phyloP scores from a whole-genome alignment of 1,140 invertebrate species.

The Gonioctena quinquepunctata region DNA sequence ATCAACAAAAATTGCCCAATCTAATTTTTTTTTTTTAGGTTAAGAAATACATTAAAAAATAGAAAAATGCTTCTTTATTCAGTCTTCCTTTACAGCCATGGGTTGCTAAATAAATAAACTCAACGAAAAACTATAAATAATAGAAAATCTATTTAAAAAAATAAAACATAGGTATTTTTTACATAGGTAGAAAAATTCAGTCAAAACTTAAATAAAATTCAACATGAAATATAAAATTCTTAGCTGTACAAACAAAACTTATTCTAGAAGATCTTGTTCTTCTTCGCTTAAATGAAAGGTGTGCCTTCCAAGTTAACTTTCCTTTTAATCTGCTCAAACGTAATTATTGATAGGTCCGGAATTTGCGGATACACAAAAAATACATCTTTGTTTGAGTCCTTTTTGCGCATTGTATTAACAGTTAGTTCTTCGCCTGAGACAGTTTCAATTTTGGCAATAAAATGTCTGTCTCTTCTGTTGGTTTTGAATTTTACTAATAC shows the following conservation, averaged over 20 bases:
- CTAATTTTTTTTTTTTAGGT: not conserved
- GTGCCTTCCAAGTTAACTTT: not conserved
- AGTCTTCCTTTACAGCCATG: not conserved
- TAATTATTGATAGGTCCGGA: not conserved
- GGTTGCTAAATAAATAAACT: not conserved
- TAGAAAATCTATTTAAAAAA: not conserved
- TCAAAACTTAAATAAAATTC: not conserved
- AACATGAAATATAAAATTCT: not conserved
- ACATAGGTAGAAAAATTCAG: not conserved
- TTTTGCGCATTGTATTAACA: not conserved
- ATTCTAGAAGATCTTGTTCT: not conserved
- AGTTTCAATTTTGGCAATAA: not conserved
- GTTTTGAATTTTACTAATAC: not conserved
- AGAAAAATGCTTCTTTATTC: conserved; percentile 1
- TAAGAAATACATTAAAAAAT: not conserved
- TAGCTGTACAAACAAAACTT: not conserved
- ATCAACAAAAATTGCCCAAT: not conserved
- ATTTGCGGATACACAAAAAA: not conserved
- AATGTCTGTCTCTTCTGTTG: not conserved
- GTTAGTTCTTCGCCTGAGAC: not conserved
- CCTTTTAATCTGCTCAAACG: not conserved
- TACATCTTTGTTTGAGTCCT: not conserved
- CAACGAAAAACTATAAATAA: not conserved
- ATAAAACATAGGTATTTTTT: not conserved
- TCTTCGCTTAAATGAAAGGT: not conserved